A percentile compares a stretch with the other conserved stretches of the same genome.
Evolutionary conservation across 2,113 vertebrate genomes (phyloP).

Genomic region (Oreochromis tanganicae): DNA sequence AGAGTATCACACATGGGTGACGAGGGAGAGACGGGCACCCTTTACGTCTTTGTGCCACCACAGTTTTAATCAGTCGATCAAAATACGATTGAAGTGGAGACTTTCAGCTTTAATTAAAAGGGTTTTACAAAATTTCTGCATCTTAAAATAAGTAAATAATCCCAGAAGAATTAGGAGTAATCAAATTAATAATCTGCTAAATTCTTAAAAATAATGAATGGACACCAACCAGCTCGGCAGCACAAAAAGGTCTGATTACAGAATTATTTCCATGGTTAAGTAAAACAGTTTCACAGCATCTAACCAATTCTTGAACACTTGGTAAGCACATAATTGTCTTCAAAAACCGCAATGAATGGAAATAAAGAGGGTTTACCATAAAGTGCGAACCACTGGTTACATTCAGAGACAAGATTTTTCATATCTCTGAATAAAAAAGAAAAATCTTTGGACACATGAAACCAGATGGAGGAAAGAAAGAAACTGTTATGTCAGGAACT

Average conservation of each 20-base stretch:
- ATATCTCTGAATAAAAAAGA: background rate
- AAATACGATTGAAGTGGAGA: background rate
- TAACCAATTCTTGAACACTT: background rate
- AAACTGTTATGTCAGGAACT: background rate
- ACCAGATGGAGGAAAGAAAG: background rate
- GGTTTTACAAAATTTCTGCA: background rate
- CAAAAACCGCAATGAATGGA: background rate
- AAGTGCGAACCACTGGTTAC: background rate
- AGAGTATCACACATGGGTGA: background rate
- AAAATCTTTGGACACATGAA: background rate
- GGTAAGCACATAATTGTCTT: background rate
- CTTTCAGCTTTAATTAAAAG: background rate
- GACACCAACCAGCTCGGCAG: background rate
- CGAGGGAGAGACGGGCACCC: background rate
- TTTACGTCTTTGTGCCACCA: background rate
- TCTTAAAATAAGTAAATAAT: background rate
- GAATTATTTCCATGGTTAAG: background rate
- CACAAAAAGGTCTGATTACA: background rate
- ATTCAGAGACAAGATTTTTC: rapidly evolving
- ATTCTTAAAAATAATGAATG: background rate
- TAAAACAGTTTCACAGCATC: background rate
- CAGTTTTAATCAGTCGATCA: background rate
- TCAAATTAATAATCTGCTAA: background rate
- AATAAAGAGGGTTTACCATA: background rate
- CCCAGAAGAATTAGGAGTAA: background rate